phyloP scores from a whole-genome alignment of 2,888 invertebrate species.

The Ashinkailepas kermadecensis region DNA sequence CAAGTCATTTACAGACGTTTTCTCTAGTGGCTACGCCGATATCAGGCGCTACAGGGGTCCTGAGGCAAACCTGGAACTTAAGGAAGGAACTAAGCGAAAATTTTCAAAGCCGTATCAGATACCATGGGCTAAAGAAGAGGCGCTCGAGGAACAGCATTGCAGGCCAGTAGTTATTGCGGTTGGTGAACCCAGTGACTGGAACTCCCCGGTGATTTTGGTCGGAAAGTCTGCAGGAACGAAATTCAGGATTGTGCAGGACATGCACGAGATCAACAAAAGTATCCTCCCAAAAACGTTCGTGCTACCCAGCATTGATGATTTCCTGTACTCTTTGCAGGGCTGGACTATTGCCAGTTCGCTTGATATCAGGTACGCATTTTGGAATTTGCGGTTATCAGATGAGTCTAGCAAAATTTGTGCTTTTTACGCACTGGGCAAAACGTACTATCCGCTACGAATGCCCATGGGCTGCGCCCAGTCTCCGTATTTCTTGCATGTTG shows the following conservation, averaged over 20 bases:
- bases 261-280: not conserved
- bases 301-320: not conserved
- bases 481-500: not conserved
- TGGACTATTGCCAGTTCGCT: not conserved
- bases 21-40: not conserved
- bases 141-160: no score
- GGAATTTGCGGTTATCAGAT: not conserved
- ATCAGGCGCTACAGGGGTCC: no score
- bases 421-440: not conserved
- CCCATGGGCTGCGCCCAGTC: not conserved
- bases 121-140: no score
- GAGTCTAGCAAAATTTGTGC: not conserved
- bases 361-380: not conserved
- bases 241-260: not conserved
- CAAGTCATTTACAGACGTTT: no score
- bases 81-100: no score
- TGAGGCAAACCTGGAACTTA: no score
- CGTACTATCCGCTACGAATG: not conserved
- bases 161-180: not conserved
- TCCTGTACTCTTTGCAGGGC: not conserved
- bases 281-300: not conserved
- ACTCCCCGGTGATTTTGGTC: not conserved
- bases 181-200: not conserved
- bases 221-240: not conserved
- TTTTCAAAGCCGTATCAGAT: no score